Evolutionary conservation across 2,888 invertebrate genomes (phyloP), one percentile per base, ranked within the genome.

Genomic region (Drosophila infuscata): DNA sequence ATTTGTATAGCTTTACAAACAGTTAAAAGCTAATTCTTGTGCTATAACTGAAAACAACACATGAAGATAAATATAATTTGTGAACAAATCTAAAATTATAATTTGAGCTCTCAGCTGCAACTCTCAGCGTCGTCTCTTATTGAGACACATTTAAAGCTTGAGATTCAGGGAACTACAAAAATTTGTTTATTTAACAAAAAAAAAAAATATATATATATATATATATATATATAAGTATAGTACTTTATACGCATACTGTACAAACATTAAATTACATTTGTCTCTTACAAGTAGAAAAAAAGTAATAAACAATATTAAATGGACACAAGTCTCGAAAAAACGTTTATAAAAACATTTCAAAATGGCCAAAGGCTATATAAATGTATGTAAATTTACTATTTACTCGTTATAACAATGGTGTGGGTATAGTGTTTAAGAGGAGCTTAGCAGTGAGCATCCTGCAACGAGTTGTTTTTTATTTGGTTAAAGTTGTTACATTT

Each of bases 291-390:
- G 30, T 75, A 58, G 54, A 15, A 46, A 38, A 66, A 64, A 65
- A 51, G 17, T 29, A 33, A 41, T 29, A 61, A 62, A 59, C 33
- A 25, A 62, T 43, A 51, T 64, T 38, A 57, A 48, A 51, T 48
- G 53, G 54, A 70, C 65, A 67, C 49, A 66, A 41, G 61, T 58
- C 66, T 57, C 48, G 58, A 56, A 74, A 73, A 73, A 72, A 59
- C 43, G 17, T 59, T 54, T 17, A 41, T 51, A 48, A 67, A 77
- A 64, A 48, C 30, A 30, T 65, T 64, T 57, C 15, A 62, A 63
- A 67, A 68, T 29, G 56, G 61, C 69, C 54, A 67, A 78, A 64
- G 78, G 79, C 63, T 52, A 35, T 65, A 58, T 65, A 73, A 63
- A 36, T 61, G 36, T 70, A 70, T 62, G 43, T 70, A 61, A 49